These are phyloP conservation scores for Tragelaphus strepsiceros DNA, from an alignment of 2,113 vertebrate genomes.

Conservation along the genomic window DNA sequence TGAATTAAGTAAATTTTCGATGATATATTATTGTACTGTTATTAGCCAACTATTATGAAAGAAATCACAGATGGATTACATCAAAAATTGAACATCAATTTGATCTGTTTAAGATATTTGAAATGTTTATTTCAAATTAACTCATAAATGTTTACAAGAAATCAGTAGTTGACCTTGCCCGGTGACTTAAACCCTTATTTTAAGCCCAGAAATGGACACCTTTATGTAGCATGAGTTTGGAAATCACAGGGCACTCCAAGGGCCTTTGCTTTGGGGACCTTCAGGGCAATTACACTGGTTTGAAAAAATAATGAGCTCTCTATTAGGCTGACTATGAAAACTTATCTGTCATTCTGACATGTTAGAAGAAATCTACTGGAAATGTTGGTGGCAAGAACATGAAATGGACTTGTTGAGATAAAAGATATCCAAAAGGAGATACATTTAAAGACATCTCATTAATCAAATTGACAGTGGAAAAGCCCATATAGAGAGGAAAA, in stretches of 20 bases:
- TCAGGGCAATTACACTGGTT: conserved; percentile 47
- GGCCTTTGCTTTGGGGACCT: conserved; percentile 51
- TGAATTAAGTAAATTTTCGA: neutral
- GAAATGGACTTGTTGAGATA: conserved; percentile 79
- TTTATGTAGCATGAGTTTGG: conserved; percentile 49
- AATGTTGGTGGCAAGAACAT: conserved; percentile 80
- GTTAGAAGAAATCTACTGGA: conserved; percentile 77
- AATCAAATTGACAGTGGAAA: conserved; percentile 76
- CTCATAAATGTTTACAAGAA: conserved; percentile 20
- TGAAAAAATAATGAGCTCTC: conserved; percentile 75
- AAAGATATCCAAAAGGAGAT: conserved; percentile 80
- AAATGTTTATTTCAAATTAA: neutral
- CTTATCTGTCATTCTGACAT: conserved; percentile 81
- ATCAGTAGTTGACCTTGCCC: conserved; percentile 21
- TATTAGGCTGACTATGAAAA: conserved; percentile 63
- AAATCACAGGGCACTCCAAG: conserved; percentile 48
- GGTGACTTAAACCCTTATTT: conserved; percentile 26
- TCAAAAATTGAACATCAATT: conserved; percentile 2
- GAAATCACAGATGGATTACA: neutral
- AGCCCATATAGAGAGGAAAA: conserved; percentile 44
- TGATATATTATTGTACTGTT: conserved; percentile 7
- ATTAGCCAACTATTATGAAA: neutral
- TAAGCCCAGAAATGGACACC: conserved; percentile 1
- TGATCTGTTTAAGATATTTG: neutral
- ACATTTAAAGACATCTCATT: conserved; percentile 74